phyloP scores from a whole-genome alignment of 2,113 vertebrate genomes.

The Sardina pilchardus region DNA sequence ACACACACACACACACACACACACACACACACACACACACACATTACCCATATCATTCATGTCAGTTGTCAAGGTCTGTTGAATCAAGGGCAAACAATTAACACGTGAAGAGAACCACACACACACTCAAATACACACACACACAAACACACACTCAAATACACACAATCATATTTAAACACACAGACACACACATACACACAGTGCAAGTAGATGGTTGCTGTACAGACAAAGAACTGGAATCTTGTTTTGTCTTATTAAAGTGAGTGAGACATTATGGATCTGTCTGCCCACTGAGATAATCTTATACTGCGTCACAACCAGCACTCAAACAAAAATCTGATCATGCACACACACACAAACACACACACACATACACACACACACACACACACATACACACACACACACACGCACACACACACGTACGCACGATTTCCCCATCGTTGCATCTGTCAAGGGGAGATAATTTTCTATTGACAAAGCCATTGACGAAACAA shows the following conservation, averaged over 20 bases:
- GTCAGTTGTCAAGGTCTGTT: slow-evolving; percentile 61
- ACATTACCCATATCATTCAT: neutral
- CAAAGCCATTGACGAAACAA: slow-evolving; percentile 10
- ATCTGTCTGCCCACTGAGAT: slow-evolving; percentile 56
- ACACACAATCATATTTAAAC: slow-evolving; percentile 33
- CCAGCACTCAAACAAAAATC: slow-evolving; percentile 25
- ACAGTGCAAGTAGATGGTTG: slow-evolving; percentile 43
- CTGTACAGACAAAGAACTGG: slow-evolving; percentile 59
- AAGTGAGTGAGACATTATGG: slow-evolving; percentile 65
- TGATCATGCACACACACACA: neutral
- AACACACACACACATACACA: neutral
- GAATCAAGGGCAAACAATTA: slow-evolving; percentile 49
- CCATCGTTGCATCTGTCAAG: slow-evolving; percentile 4
- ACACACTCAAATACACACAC: slow-evolving; percentile 35
- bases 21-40: neutral
- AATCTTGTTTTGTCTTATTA: slow-evolving; percentile 70
- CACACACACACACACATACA: slow-evolving; percentile 3
- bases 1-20: neutral
- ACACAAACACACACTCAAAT: slow-evolving; percentile 24
- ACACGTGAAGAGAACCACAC: slow-evolving; percentile 39
- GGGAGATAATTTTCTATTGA: slow-evolving; percentile 8
- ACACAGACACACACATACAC: slow-evolving; percentile 29
- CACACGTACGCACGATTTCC: neutral
- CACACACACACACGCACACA: neutral
- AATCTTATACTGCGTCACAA: slow-evolving; percentile 57